phyloP scores from a whole-genome alignment of 2,888 invertebrate species.

The Macrosiphum euphorbiae region DNA sequence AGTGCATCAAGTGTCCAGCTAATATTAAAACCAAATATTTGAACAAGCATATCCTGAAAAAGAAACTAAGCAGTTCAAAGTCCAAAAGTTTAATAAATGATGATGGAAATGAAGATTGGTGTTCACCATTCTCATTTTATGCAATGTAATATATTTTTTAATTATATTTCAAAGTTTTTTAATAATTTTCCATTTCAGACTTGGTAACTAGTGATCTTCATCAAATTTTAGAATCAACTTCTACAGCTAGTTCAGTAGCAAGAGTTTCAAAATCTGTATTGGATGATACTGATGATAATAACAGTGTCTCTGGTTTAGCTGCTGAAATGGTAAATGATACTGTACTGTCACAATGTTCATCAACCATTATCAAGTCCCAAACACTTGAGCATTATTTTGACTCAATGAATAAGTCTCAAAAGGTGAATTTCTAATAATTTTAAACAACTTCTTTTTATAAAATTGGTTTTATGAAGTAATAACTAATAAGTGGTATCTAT shows the following conservation, averaged over 20 bases:
- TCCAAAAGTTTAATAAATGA: neutral
- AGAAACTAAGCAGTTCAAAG: neutral
- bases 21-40: conserved; percentile 21
- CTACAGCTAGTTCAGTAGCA: neutral
- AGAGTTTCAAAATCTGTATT: neutral
- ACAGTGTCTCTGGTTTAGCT: neutral
- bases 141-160: too few species aligned
- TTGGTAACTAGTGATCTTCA: neutral
- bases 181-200: conserved; percentile 3
- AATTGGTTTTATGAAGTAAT: neutral
- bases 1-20: conserved; percentile 1
- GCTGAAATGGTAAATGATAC: neutral
- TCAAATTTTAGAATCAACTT: neutral
- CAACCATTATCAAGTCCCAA: neutral
- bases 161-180: neutral
- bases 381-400: conserved; percentile 11
- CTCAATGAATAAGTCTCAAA: neutral
- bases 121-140: neutral
- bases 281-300: neutral
- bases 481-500: neutral
- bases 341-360: neutral
- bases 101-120: conserved; percentile 19
- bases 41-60: neutral
- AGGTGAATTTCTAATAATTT: neutral
- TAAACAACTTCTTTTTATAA: neutral